Evolutionary conservation across 2,888 invertebrate genomes (phyloP).

Genomic region (Platycheirus rosarum): DNA sequence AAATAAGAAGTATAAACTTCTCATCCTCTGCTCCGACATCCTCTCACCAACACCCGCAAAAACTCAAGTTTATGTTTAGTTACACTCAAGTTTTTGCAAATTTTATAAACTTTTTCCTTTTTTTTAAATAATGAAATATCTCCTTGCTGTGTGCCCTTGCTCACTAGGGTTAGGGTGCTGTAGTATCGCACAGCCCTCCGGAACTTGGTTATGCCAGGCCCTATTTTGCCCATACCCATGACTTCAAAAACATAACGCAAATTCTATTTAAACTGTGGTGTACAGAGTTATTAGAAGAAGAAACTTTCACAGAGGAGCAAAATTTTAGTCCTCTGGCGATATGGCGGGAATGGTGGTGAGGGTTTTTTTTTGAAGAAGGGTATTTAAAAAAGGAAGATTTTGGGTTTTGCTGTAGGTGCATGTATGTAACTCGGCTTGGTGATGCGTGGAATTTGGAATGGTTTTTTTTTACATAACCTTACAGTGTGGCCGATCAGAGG

Average conservation of each 20-base stretch:
- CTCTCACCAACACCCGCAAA: neutral
- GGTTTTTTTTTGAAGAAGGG: slow-evolving; percentile 1
- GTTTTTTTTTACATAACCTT: slow-evolving; percentile 10
- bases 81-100: slow-evolving; percentile 74
- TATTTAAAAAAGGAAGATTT: slow-evolving; percentile 32
- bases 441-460: slow-evolving; percentile 1
- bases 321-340: slow-evolving; percentile 60
- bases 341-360: slow-evolving; percentile 42
- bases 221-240: slow-evolving; percentile 25
- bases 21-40: slow-evolving; percentile 18
- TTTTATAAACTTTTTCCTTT: slow-evolving; percentile 80
- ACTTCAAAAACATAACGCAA: slow-evolving; percentile 75
- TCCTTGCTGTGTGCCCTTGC: slow-evolving; percentile 56
- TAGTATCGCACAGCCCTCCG: slow-evolving; percentile 27
- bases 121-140: slow-evolving; percentile 81
- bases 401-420: slow-evolving; percentile 35
- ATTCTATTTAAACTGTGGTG: slow-evolving; percentile 81
- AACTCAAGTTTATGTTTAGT: slow-evolving; percentile 72
- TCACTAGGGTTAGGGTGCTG: neutral
- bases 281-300: slow-evolving; percentile 81
- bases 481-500: slow-evolving; percentile 45
- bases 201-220: slow-evolving; percentile 48
- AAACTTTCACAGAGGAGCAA: slow-evolving; percentile 69
- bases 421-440: neutral
- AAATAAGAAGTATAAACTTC: slow-evolving; percentile 71